These are phyloP conservation scores for Diloba caeruleocephala DNA, from an alignment of 2,888 invertebrate genomes.

Conservation along the genomic window DNA sequence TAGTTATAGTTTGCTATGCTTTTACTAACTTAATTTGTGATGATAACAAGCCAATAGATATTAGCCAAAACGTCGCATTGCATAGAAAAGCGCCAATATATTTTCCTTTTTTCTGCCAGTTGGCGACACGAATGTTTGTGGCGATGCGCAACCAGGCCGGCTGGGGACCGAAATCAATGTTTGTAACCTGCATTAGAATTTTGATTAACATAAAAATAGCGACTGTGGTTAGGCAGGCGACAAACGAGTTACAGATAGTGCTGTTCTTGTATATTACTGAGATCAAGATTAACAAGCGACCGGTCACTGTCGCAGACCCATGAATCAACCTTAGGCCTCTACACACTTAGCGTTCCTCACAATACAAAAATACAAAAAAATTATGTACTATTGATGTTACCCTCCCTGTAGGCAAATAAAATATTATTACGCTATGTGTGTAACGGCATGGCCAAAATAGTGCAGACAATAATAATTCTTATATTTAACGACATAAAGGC, in stretches of 20 bases:
- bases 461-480: conserved; percentile 38
- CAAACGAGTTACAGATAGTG: conserved; percentile 27
- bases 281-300: conserved; percentile 46
- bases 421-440: conserved; percentile 42
- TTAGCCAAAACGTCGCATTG: neutral
- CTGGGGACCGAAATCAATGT: neutral
- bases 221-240: conserved; percentile 32
- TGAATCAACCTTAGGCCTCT: conserved; percentile 33
- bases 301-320: conserved; percentile 24
- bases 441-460: conserved; percentile 29
- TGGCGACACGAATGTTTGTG: conserved; percentile 17
- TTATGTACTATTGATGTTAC: conserved; percentile 41
- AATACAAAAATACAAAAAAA: conserved; percentile 48
- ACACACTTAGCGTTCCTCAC: conserved; percentile 49
- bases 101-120: neutral
- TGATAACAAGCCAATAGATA: neutral
- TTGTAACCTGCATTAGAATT: neutral
- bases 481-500: conserved; percentile 53
- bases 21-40: conserved; percentile 27
- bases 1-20: conserved; percentile 6
- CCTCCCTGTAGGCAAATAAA: conserved; percentile 47
- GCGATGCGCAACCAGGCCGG: conserved; percentile 20
- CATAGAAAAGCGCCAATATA: too few species aligned
- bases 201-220: conserved; percentile 12
- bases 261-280: conserved; percentile 47